These are phyloP conservation scores for Carollia perspicillata DNA, from an alignment of 2,113 vertebrate genomes.

Conservation along the genomic window DNA sequence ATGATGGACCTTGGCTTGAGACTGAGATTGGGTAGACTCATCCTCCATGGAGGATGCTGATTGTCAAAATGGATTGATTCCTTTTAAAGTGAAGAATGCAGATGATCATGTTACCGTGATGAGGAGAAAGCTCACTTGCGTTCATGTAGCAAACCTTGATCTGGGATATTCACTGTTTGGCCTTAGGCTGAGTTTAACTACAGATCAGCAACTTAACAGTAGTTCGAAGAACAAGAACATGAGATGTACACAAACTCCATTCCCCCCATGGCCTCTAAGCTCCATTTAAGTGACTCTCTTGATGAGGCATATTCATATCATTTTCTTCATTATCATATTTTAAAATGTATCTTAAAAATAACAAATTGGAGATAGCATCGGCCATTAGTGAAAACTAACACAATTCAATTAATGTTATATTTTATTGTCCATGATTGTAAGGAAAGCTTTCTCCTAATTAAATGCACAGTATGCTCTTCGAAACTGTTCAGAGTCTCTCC, in stretches of 20 bases:
- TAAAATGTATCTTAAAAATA: neutral
- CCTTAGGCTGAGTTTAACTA: neutral
- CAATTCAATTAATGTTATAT: neutral
- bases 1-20: neutral
- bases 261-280: neutral
- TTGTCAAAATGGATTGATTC: neutral
- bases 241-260: neutral
- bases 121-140: neutral
- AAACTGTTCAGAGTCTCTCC: slow-evolving; percentile 38
- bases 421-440: slow-evolving; percentile 13
- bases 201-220: neutral
- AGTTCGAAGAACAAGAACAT: neutral
- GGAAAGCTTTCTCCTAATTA: slow-evolving; percentile 34
- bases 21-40: no score
- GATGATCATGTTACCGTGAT: neutral
- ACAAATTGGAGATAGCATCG: neutral
- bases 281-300: neutral
- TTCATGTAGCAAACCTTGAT: neutral
- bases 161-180: neutral
- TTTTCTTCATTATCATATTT: neutral
- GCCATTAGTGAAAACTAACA: neutral
- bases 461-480: slow-evolving; percentile 46
- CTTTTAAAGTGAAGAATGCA: neutral
- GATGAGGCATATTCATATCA: neutral
- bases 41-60: neutral